A percentile compares a stretch with the other conserved stretches of the same genome.
phyloP scores from a whole-genome alignment of 2,113 vertebrate genomes.

The Trogon surrucura region DNA sequence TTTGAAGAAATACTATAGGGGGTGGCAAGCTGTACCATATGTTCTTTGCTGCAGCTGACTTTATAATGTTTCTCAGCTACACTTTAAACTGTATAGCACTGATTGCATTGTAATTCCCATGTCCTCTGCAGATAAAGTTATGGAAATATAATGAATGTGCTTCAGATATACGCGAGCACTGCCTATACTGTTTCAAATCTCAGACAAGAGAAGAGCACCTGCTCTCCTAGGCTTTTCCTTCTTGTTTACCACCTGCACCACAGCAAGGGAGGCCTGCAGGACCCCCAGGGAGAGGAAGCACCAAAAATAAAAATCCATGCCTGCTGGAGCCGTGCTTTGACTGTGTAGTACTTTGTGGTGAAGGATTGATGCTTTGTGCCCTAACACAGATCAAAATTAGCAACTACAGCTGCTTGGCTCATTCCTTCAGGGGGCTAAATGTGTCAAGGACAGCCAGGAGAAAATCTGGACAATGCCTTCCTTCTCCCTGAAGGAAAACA shows the following conservation, averaged over 20 bases:
- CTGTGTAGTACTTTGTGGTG: background rate
- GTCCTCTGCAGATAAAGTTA: conserved; percentile 50
- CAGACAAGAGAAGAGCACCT: conserved; percentile 19
- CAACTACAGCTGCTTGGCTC: background rate
- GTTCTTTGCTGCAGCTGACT: conserved; percentile 69
- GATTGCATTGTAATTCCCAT: conserved; percentile 65
- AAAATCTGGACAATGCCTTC: background rate
- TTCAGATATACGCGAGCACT: background rate
- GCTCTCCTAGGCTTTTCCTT: background rate
- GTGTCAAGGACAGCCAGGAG: background rate
- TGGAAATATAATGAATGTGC: conserved; percentile 35
- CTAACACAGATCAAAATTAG: background rate
- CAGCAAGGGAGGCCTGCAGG: background rate
- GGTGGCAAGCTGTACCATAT: conserved; percentile 53
- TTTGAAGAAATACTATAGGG: conserved; percentile 65
- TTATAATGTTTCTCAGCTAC: conserved; percentile 41
- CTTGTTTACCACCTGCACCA: background rate
- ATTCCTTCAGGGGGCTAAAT: background rate
- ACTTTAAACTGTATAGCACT: conserved; percentile 47
- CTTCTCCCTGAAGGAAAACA: background rate
- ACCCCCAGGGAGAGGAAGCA: background rate
- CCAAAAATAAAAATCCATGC: background rate
- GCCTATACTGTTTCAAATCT: conserved; percentile 16
- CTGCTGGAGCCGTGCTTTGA: background rate
- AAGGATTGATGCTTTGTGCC: background rate